Conservation (phyloP, 2,888 invertebrate genomes). For the Hypsopygia costalis region DNA sequence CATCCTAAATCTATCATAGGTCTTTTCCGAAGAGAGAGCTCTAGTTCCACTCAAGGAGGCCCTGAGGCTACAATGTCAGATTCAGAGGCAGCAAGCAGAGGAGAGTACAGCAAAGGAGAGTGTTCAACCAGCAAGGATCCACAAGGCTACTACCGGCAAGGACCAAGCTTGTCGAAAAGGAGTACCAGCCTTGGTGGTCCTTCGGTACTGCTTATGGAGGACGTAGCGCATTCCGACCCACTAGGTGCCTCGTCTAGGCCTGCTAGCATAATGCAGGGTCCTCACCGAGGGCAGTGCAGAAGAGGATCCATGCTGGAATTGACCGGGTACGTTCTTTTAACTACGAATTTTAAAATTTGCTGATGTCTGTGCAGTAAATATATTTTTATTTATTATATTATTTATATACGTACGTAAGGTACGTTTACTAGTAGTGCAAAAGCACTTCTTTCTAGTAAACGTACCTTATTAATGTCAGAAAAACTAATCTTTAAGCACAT, state of each 20-base stretch:
- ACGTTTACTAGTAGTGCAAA: no score
- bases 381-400: no score
- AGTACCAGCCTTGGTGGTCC: constrained; percentile 71
- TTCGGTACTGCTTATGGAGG: constrained; percentile 82
- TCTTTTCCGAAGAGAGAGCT: constrained; percentile 91
- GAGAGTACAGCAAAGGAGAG: constrained; percentile 62
- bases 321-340: constrained; percentile 81
- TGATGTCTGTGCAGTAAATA: no score
- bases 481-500: no score
- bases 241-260: constrained; percentile 82
- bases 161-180: constrained; percentile 63
- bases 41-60: constrained; percentile 84
- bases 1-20: constrained; percentile 93
- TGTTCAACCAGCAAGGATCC: constrained; percentile 38
- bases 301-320: constrained; percentile 92
- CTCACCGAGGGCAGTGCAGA: constrained; percentile 84
- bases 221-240: constrained; percentile 80
- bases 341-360: no score
- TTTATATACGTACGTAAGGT: no score
- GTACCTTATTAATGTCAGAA: no score
- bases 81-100: constrained; percentile 74
- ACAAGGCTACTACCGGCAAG: constrained; percentile 59
- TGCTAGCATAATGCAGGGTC: constrained; percentile 80
- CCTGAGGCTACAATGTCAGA: constrained; percentile 78
- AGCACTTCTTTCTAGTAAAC: no score